These are phyloP conservation scores for Mimumesa dahlbomi DNA, from an alignment of 2,888 invertebrate genomes.

Conservation along the genomic window DNA sequence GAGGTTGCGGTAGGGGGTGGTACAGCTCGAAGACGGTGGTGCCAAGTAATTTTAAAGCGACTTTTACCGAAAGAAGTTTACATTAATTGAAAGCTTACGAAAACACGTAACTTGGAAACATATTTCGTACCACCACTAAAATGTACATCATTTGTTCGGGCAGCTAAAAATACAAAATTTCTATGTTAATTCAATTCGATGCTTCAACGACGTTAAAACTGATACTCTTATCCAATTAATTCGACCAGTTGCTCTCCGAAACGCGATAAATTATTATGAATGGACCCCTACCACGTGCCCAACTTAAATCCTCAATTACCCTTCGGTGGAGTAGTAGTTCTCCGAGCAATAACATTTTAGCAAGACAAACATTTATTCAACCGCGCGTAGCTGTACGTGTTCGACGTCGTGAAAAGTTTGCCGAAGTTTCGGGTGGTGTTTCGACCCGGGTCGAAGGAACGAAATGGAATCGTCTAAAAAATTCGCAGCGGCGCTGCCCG, in stretches of 20 bases:
- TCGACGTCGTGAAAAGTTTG: background rate
- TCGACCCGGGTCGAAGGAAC: background rate
- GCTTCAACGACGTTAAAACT: no score
- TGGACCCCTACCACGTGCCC: background rate
- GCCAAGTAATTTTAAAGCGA: constrained; percentile 73
- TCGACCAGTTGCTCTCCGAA: background rate
- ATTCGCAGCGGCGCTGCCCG: constrained; percentile 35
- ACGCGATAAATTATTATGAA: background rate
- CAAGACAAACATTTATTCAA: constrained; percentile 10
- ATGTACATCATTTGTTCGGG: no score
- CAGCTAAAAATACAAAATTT: no score
- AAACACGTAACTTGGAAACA: no score
- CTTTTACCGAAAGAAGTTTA: constrained; percentile 73
- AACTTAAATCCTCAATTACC: background rate
- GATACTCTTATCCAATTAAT: no score
- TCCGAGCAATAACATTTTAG: constrained; percentile 3
- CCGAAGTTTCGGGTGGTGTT: background rate
- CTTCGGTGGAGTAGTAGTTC: no score
- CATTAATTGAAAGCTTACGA: constrained; percentile 72
- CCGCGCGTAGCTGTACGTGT: constrained; percentile 1
- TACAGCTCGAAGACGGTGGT: constrained; percentile 48
- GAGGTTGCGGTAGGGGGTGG: constrained; percentile 38
- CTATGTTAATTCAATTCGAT: no score
- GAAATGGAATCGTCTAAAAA: constrained; percentile 29
- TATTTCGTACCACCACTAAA: no score